Base-by-base conservation (phyloP, 2,113 vertebrate species). In the Antechinus stuartii region DNA sequence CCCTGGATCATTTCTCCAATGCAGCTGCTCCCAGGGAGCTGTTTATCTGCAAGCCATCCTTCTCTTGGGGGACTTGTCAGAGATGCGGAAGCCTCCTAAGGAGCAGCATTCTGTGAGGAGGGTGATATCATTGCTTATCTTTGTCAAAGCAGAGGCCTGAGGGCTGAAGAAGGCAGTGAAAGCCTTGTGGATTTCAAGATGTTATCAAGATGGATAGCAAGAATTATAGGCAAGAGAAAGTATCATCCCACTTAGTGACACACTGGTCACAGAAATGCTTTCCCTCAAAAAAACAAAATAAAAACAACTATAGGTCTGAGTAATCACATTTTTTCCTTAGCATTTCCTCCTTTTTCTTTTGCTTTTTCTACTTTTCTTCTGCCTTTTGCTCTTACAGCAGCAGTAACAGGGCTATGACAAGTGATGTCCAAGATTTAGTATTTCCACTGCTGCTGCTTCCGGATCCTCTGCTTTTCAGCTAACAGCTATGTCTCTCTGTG, bases 41-140 rank as follows among this genome's bases (percentile, higher is more conserved):
- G 1, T 92, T 61, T 61, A 92, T 89, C 54, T 95, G 68, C 91
- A 95, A 96, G 95, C 94, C 91, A 92, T 47, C 8, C 9, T n/a
- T 89, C 47, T 93, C 92, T n/a, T 94, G 50, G 55, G 42, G 94
- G 52, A 92, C 46, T 90, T 54, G 68, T 25, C 95, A 55, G 27
- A 91, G 84, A 54, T 76, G 23, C 27, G 54, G 49, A 90, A 49
- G n/a, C 5, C 23, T 42, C 56, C n/a, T 93, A 90, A 26, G n/a
- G 53, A 8, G 27, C 35, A 96, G 52, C 42, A 25, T 92, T 56
- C n/a, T 96, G 26, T 93, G 94, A n/a, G 56, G 94, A 97, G 93
- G 84, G 76, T 89, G 92, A 94, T 97, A 92, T 95, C 90, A 96
- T 94, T 94, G n/a, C 89, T 96, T 92, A 89, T 95, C 26, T 95